A percentile compares a stretch with the other conserved stretches of the same genome.
Conservation (phyloP, 2,888 invertebrate genomes). For the Rugalucina vietnamica region DNA sequence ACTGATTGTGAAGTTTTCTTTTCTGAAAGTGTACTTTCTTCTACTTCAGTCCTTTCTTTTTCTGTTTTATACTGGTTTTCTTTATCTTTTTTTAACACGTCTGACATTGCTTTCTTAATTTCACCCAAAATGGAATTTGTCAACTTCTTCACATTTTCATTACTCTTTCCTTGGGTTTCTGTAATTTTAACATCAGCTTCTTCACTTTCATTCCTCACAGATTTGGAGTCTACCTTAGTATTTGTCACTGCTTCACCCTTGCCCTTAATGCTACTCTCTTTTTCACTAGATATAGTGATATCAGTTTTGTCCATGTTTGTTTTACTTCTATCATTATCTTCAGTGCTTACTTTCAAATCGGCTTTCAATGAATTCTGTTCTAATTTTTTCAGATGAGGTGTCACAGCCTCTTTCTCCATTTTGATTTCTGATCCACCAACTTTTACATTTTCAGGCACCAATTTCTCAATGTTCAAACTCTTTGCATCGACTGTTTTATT, state of each 20-base stretch:
- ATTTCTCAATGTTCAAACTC: no score
- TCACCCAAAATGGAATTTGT: no score
- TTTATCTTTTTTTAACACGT: not conserved
- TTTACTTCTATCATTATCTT: not conserved
- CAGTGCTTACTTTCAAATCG: not conserved
- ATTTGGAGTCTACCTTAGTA: not conserved
- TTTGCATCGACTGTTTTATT: not conserved
- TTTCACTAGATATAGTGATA: not conserved
- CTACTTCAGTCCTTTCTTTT: not conserved
- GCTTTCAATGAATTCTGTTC: no score
- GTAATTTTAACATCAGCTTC: slow-evolving; percentile 3
- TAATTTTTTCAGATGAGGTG: no score
- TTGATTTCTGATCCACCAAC: no score
- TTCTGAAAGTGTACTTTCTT: no score
- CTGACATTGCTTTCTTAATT: not conserved
- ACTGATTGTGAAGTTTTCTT: no score
- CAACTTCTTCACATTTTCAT: not conserved
- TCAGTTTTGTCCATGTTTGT: not conserved
- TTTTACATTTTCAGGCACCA: no score
- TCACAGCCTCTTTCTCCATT: no score
- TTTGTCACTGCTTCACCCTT: not conserved
- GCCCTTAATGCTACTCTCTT: not conserved
- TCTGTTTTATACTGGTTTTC: not conserved
- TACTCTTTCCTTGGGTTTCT: no score
- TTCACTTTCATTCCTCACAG: not conserved